Base-by-base conservation (phyloP, 2,888 invertebrate species). In the Euclidia mi region DNA sequence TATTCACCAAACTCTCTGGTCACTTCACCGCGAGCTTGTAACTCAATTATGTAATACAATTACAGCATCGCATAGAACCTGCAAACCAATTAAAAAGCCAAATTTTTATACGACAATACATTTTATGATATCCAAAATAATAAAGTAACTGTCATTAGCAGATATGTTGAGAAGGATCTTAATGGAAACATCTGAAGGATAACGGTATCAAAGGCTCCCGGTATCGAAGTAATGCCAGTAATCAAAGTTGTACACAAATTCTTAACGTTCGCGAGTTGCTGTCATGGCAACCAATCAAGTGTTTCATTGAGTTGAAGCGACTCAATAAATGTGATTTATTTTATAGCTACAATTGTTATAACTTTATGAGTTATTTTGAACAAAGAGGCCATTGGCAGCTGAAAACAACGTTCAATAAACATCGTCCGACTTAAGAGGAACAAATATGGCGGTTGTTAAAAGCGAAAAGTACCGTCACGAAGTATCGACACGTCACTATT, bases 1-100 rank as follows among this genome's bases (percentile, higher is more conserved):
- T 84, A 87, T 90, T 89, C 88, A 88, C 74, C 67, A 76, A 78
- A 76, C 76, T 83, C 85, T 90, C 85, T 82, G 78, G 78, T 81
- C 84, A 77, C 79, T 71, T 64, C 71, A 49, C 65, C 56, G 49
- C 59, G 59, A 65, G 67, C 79, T 69, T 81, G 82, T 85, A 82
- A 84, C 76, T 87, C 79, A 85, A 86, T 87, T 86, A 84, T 84
- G 82, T 78, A 86, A 81, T 78, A 84, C 79, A 82, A 82, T 82
- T 81, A 81, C 71, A 79, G 69, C 78, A 72, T 60, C 59, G 70
- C 74, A 78, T 82, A 64, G 81, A 85, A 76, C 73, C 76, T 79
- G 65, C 67, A 78, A 78, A 73, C 73, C 74, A 80, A 80, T 81
- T 81, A 76, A 71, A 76, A 71, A n/a, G 11, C n/a, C 14, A 31